Evolutionary conservation across 2,113 vertebrate species (phyloP).

Genomic region (Neoarius graeffei): DNA sequence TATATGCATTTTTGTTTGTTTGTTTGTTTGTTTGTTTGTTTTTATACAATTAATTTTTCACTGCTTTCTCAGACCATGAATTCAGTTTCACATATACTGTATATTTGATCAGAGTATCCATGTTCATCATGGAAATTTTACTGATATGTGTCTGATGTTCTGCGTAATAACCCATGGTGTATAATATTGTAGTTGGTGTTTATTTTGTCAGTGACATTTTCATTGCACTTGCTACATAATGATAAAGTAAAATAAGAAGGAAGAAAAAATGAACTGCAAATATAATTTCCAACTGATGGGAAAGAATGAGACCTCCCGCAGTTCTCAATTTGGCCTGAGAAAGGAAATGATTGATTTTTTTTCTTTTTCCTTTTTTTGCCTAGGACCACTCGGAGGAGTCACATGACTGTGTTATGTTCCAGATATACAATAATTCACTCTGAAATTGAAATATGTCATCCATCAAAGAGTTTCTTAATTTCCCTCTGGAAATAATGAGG

Average conservation of each 20-base stretch:
- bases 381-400: constrained; percentile 52
- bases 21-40: too few species aligned
- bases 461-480: constrained; percentile 66
- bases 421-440: constrained; percentile 62
- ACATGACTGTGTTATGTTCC: constrained; percentile 57
- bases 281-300: constrained; percentile 28
- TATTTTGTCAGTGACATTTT: constrained; percentile 4
- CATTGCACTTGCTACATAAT: constrained; percentile 18
- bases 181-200: neutral
- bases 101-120: neutral
- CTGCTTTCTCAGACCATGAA: neutral
- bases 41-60: too few species aligned
- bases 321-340: constrained; percentile 49
- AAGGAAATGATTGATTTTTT: constrained; percentile 57
- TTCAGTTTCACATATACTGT: neutral
- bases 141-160: neutral
- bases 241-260: constrained; percentile 11
- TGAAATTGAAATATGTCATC: constrained; percentile 57
- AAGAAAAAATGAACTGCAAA: constrained; percentile 27
- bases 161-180: neutral
- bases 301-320: constrained; percentile 32
- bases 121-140: neutral
- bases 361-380: constrained; percentile 24
- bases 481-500: constrained; percentile 63
- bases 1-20: too few species aligned